Base-by-base conservation (phyloP, 2,113 vertebrate genomes). In the Mastomys coucha region DNA sequence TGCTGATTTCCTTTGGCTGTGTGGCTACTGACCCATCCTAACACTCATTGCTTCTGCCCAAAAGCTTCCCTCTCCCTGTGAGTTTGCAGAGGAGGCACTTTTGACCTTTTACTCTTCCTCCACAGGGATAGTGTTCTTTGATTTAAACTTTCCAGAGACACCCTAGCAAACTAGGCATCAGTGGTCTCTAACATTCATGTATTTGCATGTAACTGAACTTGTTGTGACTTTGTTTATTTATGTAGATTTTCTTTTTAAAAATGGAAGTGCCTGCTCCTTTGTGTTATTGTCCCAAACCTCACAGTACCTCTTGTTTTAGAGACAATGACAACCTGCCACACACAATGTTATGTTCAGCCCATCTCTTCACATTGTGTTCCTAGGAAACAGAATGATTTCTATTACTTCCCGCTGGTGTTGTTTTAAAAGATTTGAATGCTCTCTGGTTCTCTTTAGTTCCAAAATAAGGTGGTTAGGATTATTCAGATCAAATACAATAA, bases 311-410 rank as follows among this genome's bases (percentile, higher is more conserved):
- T 65, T 24, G 73, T 20, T 88, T 81, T 53, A 72, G 42, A 58
- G 42, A 65, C 45, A 94, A 94, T 78, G 77, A 80, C 45, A 56
- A n/a, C 19, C 67, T 53, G 53, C 53, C 24, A 65, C 42, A 20
- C 26, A 89, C 36, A 76, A 91, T 24, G 42, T 88, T 51, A 72
- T 17, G 77, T 53, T 72, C 60, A 93, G 93, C 63, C 12, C 56
- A 65, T 65, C 22, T 95, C 91, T 73, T 91, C 58, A 73, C 58
- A 91, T 1, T 20, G 0, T 1, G 31, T 87, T 89, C 70, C 93
- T 53, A 94, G 28, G 60, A 88, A 39, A 90, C 28, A 81, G 53
- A 92, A 56, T 88, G 95, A 85, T 94, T 93, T 78, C 67, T 63
- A 70, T 87, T 95, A 91, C n/a, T 73, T 93, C 24, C 39, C 89